Evolutionary conservation across 2,113 vertebrate species (phyloP), one percentile per base, ranked within the genome.

Genomic region (Mormyrus lacerda): DNA sequence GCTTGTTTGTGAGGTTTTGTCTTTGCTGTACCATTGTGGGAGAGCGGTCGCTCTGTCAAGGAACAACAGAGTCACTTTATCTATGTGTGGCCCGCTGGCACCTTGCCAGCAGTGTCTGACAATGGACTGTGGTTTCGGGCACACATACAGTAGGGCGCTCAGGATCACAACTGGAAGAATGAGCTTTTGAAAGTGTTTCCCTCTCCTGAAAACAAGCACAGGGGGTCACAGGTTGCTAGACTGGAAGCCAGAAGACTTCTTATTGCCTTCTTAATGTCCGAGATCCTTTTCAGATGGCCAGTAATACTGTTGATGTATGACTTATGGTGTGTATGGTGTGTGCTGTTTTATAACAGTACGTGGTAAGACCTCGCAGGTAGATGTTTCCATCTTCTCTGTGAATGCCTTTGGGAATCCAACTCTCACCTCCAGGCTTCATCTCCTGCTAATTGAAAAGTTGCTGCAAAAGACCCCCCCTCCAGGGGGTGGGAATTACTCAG

Each of bases 371-470:
- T 44, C 19, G 27, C 47, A 79, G 69, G 88, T 88, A 79, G 48
- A 51, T 51, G 21, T 79, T 76, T 89, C 69, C 48, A 39, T 83
- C 10, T 19, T 93, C 87, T 50, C 90, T 47, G 90, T 94, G 92
- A 93, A 91, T 91, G 91, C 91, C 48, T 83, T 87, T 85, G 91
- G 93, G 94, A 88, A 50, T 76, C 94, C 94, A 94, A 94, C 95
- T 91, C 93, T 91, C 91, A 65, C 93, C 94, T 93, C 91, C 90
- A 93, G 94, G 94, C 91, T 91, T 95, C 95, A 95, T 95, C 93
- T 95, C 91, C 88, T 89, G 90, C 93, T 95, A 95, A 94, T 94
- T 94, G 93, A 95, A 93, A 89, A 90, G 93, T 92, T 93, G 94
- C 91, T 89, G 91, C 94, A 93, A 55, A 95, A 95, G 93, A 92